A percentile compares a stretch with the other conserved stretches of the same genome.
phyloP scores from a whole-genome alignment of 2,888 invertebrate species.

The Prenolepis imparis region DNA sequence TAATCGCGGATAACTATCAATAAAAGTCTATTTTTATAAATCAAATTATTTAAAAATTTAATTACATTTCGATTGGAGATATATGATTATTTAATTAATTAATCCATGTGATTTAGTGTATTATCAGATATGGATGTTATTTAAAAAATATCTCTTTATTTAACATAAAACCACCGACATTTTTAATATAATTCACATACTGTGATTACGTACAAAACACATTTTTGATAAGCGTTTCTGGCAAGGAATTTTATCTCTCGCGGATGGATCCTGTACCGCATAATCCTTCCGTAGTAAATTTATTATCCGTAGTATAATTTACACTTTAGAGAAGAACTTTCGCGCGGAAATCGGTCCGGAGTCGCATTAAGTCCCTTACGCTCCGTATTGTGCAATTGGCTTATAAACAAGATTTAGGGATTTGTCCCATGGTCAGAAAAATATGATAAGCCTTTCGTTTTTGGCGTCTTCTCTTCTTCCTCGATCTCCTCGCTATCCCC shows the following conservation, averaged over 20 bases:
- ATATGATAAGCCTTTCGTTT: constrained; percentile 79
- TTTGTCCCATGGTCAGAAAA: constrained; percentile 79
- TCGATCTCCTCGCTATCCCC: constrained; percentile 22
- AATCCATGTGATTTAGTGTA: not conserved
- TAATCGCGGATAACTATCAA: not conserved
- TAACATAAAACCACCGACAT: not conserved
- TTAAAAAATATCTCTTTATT: not conserved
- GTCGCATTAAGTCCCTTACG: constrained; percentile 79
- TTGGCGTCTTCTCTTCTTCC: constrained; percentile 52
- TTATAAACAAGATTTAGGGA: constrained; percentile 85
- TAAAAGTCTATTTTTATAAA: constrained; percentile 16
- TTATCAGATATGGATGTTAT: constrained; percentile 14
- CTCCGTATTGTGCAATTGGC: constrained; percentile 81
- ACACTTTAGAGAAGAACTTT: constrained; percentile 80
- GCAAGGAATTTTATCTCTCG: constrained; percentile 61
- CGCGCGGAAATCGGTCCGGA: constrained; percentile 75
- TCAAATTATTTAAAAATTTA: constrained; percentile 9
- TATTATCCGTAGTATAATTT: no score
- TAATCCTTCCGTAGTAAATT: constrained; percentile 84
- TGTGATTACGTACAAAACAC: constrained; percentile 71
- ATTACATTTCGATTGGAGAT: not conserved
- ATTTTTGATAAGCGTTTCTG: constrained; percentile 65
- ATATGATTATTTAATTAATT: not conserved
- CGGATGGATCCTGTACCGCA: constrained; percentile 64
- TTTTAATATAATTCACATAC: constrained; percentile 72